Evolutionary conservation across 2,113 vertebrate genomes (phyloP).

Genomic region (Sciurus niger): DNA sequence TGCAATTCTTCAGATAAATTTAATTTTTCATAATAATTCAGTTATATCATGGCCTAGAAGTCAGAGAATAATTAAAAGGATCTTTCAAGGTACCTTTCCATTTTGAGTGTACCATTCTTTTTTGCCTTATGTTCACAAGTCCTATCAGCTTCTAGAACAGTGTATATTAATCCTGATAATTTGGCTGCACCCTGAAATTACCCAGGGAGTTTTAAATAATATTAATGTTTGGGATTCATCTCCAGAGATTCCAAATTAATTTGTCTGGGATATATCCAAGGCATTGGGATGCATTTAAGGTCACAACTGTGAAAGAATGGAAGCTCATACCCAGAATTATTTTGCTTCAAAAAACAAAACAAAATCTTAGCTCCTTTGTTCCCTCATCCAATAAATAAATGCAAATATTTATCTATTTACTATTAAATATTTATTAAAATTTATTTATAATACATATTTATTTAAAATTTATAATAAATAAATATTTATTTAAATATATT

Average conservation of each 20-base stretch:
- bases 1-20: background rate
- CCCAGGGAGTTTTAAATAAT: background rate
- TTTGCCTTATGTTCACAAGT: background rate
- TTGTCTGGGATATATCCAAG: background rate
- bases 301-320: background rate
- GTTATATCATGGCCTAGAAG: background rate
- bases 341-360: constrained; percentile 19
- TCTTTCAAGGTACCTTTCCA: background rate
- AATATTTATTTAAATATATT: too few relatives aligned
- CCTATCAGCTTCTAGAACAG: background rate
- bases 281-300: constrained; percentile 15
- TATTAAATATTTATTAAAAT: too few relatives aligned
- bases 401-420: too few relatives aligned
- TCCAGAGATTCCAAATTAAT: constrained; percentile 36
- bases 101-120: background rate
- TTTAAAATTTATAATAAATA: too few relatives aligned
- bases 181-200: background rate
- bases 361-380: constrained; percentile 5
- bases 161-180: background rate
- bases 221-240: background rate
- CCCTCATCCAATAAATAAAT: background rate
- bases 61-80: constrained; percentile 10
- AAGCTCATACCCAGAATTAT: constrained; percentile 22
- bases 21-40: background rate
- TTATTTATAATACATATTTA: too few relatives aligned